phyloP scores from a whole-genome alignment of 2,888 invertebrate species.

The Beris morrisii region DNA sequence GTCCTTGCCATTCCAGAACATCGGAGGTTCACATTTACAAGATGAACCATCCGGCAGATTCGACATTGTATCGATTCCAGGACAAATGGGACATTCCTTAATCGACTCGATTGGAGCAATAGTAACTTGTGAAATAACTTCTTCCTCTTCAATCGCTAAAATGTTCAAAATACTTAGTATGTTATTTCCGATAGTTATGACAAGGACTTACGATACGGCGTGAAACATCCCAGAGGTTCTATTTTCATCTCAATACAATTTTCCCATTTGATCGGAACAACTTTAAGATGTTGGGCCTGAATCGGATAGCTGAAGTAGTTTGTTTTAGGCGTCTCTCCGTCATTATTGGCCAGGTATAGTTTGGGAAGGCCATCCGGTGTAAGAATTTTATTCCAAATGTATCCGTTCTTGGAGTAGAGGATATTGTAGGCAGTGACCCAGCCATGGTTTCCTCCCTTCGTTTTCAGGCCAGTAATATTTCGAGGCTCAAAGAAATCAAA shows the following conservation, averaged over 20 bases:
- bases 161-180: slow-evolving; percentile 8
- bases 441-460: slow-evolving; percentile 69
- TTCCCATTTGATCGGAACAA: slow-evolving; percentile 74
- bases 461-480: slow-evolving; percentile 76
- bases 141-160: slow-evolving; percentile 18
- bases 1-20: slow-evolving; percentile 72
- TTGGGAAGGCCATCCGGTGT: slow-evolving; percentile 60
- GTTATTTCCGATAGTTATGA: not conserved
- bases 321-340: slow-evolving; percentile 62
- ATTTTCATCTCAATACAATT: slow-evolving; percentile 71
- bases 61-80: slow-evolving; percentile 56
- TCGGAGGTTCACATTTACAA: slow-evolving; percentile 61
- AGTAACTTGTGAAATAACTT: slow-evolving; percentile 42
- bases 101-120: slow-evolving; percentile 38
- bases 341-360: slow-evolving; percentile 74
- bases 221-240: slow-evolving; percentile 78
- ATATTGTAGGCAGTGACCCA: slow-evolving; percentile 78
- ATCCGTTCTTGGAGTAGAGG: slow-evolving; percentile 71
- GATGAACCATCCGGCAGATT: slow-evolving; percentile 41
- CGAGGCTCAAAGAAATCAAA: slow-evolving; percentile 77
- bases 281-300: slow-evolving; percentile 69
- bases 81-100: slow-evolving; percentile 54
- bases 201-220: slow-evolving; percentile 65
- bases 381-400: slow-evolving; percentile 70
- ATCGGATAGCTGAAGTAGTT: slow-evolving; percentile 75